Conservation (phyloP, 2,888 invertebrate species). For the Epinotia demarniana region DNA sequence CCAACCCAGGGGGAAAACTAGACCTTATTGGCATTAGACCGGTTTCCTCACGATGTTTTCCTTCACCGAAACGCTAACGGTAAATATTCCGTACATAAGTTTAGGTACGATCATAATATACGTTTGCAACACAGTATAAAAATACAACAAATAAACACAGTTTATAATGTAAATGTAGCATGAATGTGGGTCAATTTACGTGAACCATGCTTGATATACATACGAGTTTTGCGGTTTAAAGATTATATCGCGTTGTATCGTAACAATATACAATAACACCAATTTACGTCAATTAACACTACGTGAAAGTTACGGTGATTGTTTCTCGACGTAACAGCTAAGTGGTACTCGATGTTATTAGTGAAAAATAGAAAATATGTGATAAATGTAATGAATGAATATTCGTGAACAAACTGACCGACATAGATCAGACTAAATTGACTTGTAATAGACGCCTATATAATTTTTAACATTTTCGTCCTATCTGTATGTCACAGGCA, state of each 20-base stretch:
- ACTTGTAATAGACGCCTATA: background rate
- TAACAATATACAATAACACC: slow-evolving; percentile 30
- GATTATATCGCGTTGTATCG: slow-evolving; percentile 20
- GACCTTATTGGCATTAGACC: too few relatives aligned
- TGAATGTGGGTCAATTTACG: slow-evolving; percentile 12
- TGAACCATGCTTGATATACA: background rate
- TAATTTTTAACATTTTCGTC: too few relatives aligned
- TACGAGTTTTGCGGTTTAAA: slow-evolving; percentile 19
- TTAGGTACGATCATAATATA: background rate
- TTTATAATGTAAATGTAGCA: slow-evolving; percentile 6
- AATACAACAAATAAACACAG: background rate
- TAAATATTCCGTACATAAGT: too few relatives aligned
- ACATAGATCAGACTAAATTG: background rate
- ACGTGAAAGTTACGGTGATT: slow-evolving; percentile 9
- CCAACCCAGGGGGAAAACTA: too few relatives aligned
- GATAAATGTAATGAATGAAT: too few relatives aligned
- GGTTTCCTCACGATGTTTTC: too few relatives aligned
- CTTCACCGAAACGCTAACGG: too few relatives aligned
- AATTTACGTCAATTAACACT: slow-evolving; percentile 18
- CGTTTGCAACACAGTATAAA: background rate
- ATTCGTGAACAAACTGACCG: background rate
- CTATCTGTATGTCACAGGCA: too few relatives aligned
- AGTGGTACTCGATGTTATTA: background rate
- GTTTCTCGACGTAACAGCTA: background rate
- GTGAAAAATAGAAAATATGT: background rate